These are phyloP conservation scores for Bradypus variegatus DNA, from an alignment of 2,797 vertebrate genomes.

Conservation along the genomic window DNA sequence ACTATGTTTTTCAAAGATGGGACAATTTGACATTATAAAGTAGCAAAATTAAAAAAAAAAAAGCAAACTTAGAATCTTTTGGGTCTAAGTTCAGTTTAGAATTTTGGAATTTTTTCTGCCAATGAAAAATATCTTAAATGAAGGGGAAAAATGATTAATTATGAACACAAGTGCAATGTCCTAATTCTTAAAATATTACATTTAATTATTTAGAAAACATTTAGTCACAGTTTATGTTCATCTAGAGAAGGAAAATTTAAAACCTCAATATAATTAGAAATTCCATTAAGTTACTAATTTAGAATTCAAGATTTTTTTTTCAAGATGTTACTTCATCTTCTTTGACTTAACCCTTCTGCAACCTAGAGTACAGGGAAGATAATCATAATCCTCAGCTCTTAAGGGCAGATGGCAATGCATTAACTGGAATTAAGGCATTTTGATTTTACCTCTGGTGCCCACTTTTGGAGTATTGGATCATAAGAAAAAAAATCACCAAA, in stretches of 20 bases:
- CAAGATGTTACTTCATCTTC: neutral
- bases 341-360: neutral
- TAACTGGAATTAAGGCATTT: neutral
- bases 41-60: neutral
- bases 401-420: neutral
- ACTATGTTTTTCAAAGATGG: neutral
- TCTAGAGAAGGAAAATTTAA: conserved; percentile 40
- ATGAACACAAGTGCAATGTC: conserved; percentile 27
- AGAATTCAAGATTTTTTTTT: conserved; percentile 11
- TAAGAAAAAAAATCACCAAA: neutral
- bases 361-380: neutral
- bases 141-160: conserved; percentile 23
- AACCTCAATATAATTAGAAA: conserved; percentile 55
- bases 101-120: conserved; percentile 21
- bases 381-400: neutral
- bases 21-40: neutral
- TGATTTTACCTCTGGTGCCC: neutral
- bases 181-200: conserved; percentile 58
- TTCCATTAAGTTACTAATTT: conserved; percentile 47
- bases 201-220: conserved; percentile 64
- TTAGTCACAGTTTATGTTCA: conserved; percentile 53
- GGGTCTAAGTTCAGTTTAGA: conserved; percentile 19
- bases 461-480: neutral
- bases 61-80: neutral
- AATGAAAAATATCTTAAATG: conserved; percentile 25